Evolutionary conservation across 1,140 invertebrate genomes (phyloP).

Genomic region (Magallana gigas): DNA sequence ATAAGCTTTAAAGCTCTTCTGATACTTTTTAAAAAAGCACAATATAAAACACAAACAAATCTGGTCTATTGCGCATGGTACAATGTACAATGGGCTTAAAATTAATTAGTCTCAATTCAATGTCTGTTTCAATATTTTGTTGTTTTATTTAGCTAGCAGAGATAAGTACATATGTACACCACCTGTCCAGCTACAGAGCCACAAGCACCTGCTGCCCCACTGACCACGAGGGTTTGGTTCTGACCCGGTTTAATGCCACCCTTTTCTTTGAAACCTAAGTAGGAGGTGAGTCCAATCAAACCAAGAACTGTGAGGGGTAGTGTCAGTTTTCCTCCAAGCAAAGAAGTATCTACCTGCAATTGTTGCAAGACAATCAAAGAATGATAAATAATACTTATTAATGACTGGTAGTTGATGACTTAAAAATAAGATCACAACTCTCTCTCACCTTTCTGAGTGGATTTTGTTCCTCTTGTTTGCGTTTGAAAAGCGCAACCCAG

Average conservation of each 20-base stretch:
- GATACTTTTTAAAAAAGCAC: no score
- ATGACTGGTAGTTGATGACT: no score
- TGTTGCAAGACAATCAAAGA: not conserved
- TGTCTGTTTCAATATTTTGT: no score
- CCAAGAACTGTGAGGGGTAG: slow-evolving; percentile 66
- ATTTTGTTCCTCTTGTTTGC: slow-evolving; percentile 45
- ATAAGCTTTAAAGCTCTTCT: no score
- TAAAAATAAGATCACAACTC: no score
- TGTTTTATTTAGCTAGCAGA: no score
- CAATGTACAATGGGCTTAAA: no score
- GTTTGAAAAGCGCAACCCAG: slow-evolving; percentile 64
- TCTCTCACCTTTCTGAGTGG: slow-evolving; percentile 50
- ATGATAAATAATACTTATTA: no score
- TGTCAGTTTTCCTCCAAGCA: slow-evolving; percentile 10
- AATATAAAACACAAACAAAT: no score
- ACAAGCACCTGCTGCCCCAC: slow-evolving; percentile 76
- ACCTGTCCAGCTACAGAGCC: slow-evolving; percentile 77
- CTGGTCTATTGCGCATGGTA: no score
- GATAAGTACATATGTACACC: not conserved
- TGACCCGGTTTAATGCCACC: slow-evolving; percentile 68
- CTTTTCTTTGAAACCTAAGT: slow-evolving; percentile 71
- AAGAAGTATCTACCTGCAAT: slow-evolving; percentile 30
- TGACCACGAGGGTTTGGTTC: slow-evolving; percentile 75
- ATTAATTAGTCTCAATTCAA: no score
- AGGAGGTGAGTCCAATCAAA: slow-evolving; percentile 71